Base-by-base conservation (phyloP, 2,797 vertebrate genomes). In the Notoglanidium macrostoma region DNA sequence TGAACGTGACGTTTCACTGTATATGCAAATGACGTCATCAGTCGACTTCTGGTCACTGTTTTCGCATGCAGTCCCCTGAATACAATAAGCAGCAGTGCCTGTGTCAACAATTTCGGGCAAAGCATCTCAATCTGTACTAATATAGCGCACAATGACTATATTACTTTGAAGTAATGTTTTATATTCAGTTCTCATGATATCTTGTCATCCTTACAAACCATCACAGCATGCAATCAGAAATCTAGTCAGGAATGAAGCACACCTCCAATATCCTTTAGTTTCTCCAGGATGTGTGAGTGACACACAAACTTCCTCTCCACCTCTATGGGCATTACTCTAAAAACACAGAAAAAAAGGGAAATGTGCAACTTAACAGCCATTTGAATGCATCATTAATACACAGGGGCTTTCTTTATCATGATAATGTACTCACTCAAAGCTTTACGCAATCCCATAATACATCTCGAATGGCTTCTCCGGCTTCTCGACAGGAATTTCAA, bases 301-400 rank as follows among this genome's bases (percentile, higher is more conserved):
- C 92, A 96, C 46, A 95, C 72, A 92, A 96, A 96, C 86, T 96
- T 96, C 85, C 95, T 95, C 92, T 96, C 96, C 91, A 96, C 95
- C 90, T 96, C 96, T 65, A 96, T 93, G 81, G 91, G 94, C 95
- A 96, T 93, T 85, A 12, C 54, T 94, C 94, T 95, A 89, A 90
- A 93, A 89, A 90, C 93, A 94, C 5, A 67, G 14, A 17, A 14
- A 9, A 73, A 85, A 54, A 57, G 5, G 2, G 14, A 23, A 11
- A 72, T 40, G 7, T 44, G 19, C 5, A 26, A 61, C 11, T 26
- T 40, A 23, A 26, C 19, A 55, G 3, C 4, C 51, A 51, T 21
- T 57, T 11, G 1, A 57, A 59, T 26, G 12, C 21, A 59, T 59
- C 11, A 40, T 44, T 29, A 80, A 15, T 2, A 61, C 46, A 35